Evolutionary conservation across 2,797 vertebrate species (phyloP).

Genomic region (Apogon talboti): DNA sequence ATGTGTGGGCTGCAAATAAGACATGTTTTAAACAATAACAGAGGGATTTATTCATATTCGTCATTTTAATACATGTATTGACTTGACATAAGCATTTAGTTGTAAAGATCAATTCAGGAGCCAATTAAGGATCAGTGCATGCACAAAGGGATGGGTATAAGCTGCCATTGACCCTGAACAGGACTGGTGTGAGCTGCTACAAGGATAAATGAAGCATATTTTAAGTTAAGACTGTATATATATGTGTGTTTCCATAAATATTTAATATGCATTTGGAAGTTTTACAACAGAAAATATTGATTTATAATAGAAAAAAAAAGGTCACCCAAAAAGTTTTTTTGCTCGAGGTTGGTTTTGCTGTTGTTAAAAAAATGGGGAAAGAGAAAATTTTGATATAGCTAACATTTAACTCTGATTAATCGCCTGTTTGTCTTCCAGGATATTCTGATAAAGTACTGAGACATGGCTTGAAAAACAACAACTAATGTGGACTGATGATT

Average conservation of each 20-base stretch:
- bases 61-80: constrained; percentile 3
- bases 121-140: constrained; percentile 1
- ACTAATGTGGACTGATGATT: too few relatives aligned
- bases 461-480: too few relatives aligned
- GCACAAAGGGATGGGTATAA: neutral
- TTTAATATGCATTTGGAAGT: neutral
- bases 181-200: neutral
- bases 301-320: too few relatives aligned
- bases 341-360: too few relatives aligned
- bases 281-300: too few relatives aligned
- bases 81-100: neutral
- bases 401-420: too few relatives aligned
- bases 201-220: neutral
- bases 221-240: neutral
- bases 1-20: constrained; percentile 1
- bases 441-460: too few relatives aligned
- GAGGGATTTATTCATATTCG: constrained; percentile 7
- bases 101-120: constrained; percentile 4
- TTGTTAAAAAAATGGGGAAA: too few relatives aligned
- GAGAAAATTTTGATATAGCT: too few relatives aligned
- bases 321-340: too few relatives aligned
- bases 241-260: neutral
- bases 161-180: constrained; percentile 1
- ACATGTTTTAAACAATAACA: constrained; percentile 1
- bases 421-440: too few relatives aligned